Conservation (phyloP, 2,797 vertebrate species). For the Pseudomugil tenellus region DNA sequence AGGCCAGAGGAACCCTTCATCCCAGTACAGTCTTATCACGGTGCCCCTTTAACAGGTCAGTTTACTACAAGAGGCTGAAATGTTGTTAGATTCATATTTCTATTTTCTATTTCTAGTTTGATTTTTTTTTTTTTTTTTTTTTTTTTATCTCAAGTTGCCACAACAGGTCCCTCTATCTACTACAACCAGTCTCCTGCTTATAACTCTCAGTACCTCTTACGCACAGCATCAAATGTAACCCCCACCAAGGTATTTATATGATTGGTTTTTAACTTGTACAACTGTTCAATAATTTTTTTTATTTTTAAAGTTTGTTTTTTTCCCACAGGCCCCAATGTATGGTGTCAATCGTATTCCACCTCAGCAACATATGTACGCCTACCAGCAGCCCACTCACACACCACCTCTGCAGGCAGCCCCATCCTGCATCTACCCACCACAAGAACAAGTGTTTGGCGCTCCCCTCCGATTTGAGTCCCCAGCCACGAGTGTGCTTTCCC, state of each 20-base stretch:
- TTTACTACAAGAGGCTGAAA: not conserved
- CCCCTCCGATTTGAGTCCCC: conserved; percentile 93
- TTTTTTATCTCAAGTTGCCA: conserved; percentile 85
- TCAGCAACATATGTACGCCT: conserved; percentile 93
- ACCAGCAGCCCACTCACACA: conserved; percentile 91
- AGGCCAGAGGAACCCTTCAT: conserved; percentile 89
- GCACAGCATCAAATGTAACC: conserved; percentile 92
- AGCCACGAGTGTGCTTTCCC: conserved; percentile 90
- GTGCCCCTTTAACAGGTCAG: conserved; percentile 92
- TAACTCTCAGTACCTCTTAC: conserved; percentile 95
- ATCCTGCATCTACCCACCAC: conserved; percentile 93
- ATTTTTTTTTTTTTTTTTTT: not conserved
- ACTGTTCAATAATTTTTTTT: not conserved
- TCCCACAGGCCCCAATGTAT: conserved; percentile 88
- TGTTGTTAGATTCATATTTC: not conserved
- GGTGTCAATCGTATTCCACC: conserved; percentile 91
- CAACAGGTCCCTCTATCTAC: conserved; percentile 90
- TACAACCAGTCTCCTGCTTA: conserved; percentile 95
- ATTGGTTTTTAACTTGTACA: not conserved
- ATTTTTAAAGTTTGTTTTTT: not conserved
- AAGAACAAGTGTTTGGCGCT: conserved; percentile 89
- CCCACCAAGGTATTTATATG: conserved; percentile 90
- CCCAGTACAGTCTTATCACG: conserved; percentile 89
- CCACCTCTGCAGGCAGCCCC: conserved; percentile 91
- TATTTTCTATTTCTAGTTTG: conserved; percentile 3